Conservation (phyloP, 2,113 vertebrate species). For the Eretmodus cyanostictus region DNA sequence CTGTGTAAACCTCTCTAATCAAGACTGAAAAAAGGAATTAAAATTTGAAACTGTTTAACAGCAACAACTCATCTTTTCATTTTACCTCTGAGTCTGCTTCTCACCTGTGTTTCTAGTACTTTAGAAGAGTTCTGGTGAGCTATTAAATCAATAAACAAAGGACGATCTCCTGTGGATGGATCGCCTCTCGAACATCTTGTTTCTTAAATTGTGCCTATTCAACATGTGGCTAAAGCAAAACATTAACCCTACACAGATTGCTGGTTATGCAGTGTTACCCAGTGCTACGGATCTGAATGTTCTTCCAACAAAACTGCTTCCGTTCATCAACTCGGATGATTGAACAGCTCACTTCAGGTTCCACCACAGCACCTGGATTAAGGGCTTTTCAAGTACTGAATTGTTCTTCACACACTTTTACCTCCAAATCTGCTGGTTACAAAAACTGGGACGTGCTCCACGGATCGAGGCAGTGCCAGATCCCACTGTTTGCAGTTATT, state of each 20-base stretch:
- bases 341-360: background rate
- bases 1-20: background rate
- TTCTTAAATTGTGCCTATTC: background rate
- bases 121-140: background rate
- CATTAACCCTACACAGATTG: background rate
- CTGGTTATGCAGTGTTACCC: background rate
- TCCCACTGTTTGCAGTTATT: background rate
- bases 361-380: background rate
- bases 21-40: background rate
- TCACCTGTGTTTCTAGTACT: background rate
- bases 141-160: background rate
- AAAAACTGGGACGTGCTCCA: background rate
- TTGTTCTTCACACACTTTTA: background rate
- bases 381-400: background rate
- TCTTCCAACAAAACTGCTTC: background rate
- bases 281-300: background rate
- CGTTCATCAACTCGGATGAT: background rate
- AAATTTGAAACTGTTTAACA: background rate
- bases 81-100: accelerated
- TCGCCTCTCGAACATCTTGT: background rate
- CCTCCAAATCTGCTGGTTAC: background rate
- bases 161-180: background rate
- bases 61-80: background rate
- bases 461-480: background rate
- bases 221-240: background rate